Evolutionary conservation across 2,797 vertebrate genomes (phyloP).

Genomic region (Phaenicophaeus curvirostris): DNA sequence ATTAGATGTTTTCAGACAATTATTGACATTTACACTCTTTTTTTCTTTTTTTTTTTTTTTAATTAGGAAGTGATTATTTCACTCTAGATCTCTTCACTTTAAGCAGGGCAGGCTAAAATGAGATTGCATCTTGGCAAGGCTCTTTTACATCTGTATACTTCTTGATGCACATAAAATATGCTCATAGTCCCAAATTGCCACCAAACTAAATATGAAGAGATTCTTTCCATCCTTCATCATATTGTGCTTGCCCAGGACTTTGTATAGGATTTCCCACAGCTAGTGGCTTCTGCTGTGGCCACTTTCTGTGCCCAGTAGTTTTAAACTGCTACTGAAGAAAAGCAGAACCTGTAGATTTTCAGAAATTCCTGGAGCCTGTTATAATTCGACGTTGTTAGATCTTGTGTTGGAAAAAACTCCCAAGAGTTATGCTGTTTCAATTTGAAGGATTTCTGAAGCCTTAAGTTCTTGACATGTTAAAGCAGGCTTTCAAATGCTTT

Average conservation of each 20-base stretch:
- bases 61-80: background rate
- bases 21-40: background rate
- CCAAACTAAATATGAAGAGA: background rate
- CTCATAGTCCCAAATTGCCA: background rate
- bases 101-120: background rate
- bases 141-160: background rate
- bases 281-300: constrained; percentile 3
- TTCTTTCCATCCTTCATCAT: background rate
- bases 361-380: background rate
- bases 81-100: background rate
- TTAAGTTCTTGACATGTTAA: background rate
- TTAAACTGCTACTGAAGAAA: background rate
- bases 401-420: background rate
- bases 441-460: background rate
- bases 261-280: background rate
- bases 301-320: background rate
- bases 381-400: background rate
- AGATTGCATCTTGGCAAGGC: background rate
- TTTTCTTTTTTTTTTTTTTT: background rate
- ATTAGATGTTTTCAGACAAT: background rate
- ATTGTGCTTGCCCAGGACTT: background rate
- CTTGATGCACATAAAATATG: background rate
- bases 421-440: background rate
- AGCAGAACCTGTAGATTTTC: constrained; percentile 1
- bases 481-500: background rate